Evolutionary conservation across 2,113 vertebrate species (phyloP).

Genomic region (Myocastor coypus): DNA sequence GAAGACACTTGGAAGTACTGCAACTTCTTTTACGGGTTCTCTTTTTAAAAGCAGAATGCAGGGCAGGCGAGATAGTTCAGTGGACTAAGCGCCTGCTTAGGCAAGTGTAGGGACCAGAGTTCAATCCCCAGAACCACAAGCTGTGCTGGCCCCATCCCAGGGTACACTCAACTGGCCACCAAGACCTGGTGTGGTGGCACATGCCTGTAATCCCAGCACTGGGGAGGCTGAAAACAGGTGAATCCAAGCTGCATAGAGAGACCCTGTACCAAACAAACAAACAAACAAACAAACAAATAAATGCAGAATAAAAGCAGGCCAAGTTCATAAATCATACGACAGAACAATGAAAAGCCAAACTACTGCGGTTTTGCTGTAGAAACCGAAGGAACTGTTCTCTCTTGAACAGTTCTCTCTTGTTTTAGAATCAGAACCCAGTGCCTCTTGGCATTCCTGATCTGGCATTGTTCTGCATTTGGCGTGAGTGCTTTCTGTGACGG

Average conservation of each 20-base stretch:
- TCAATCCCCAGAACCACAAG: no score
- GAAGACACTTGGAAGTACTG: neutral
- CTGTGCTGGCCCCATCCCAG: no score
- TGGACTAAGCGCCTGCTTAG: no score
- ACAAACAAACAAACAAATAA: no score
- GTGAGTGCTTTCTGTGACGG: neutral
- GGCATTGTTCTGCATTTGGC: neutral
- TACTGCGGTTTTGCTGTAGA: neutral
- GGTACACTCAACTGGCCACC: no score
- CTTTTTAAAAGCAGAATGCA: conserved; percentile 32
- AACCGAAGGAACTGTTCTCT: neutral
- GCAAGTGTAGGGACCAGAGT: no score
- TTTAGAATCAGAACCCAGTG: neutral
- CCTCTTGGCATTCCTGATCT: neutral
- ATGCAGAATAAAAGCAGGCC: neutral
- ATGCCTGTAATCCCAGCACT: no score
- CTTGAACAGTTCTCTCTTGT: neutral
- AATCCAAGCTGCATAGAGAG: no score
- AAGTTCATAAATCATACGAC: neutral
- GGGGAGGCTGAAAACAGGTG: no score
- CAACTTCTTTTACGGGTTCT: neutral
- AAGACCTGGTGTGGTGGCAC: no score
- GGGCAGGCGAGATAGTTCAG: no score
- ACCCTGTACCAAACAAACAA: no score
- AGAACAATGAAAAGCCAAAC: neutral